Base-by-base conservation (phyloP, 2,113 vertebrate genomes). In the Oxyura jamaicensis region DNA sequence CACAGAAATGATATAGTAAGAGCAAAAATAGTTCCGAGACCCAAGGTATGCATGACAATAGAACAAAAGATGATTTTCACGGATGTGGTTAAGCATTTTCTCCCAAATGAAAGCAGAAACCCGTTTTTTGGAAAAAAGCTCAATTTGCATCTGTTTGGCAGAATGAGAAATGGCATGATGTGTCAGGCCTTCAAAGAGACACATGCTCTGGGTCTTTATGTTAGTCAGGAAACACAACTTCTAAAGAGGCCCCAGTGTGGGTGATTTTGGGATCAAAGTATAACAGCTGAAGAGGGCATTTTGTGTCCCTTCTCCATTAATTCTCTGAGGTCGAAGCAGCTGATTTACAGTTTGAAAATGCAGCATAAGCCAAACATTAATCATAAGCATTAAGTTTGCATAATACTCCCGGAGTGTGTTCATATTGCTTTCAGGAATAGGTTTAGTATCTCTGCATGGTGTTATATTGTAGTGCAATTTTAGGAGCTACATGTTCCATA, bases 131-230 rank as follows among this genome's bases (percentile, higher is more conserved):
- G 4, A 35, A 41, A 88, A 53, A 93, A 75, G 65, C 68, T 93
- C 86, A 92, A 48, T 92, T 41, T 76, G 35, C 68, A 94, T 75
- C 75, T 93, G 63, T 83, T 90, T 77, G 82, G 86, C 83, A 92
- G 65, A 86, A 88, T 20, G 44, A 93, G 86, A 83, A 93, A 80
- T 26, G 8, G n/a, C 36, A 53, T 8, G 58, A 63, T 73, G 10
- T 29, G 58, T 50, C 71, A 75, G 72, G 72, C 20, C 48, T 72
- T 79, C 62, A 66, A 50, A 90, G 29, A 86, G 35, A 55, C 56
- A 77, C 71, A 53, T 11, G 14, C 36, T 41, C 66, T 41, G 52
- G 46, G 41, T 48, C 1, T 6, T 44, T 48, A 50, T 13, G 18
- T 48, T 35, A 41, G 60, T 78, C 60, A 48, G 84, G 73, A 86